Evolutionary conservation across 2,888 invertebrate species (phyloP), one percentile per base, ranked within the genome.

Genomic region (Mystacides longicornis): DNA sequence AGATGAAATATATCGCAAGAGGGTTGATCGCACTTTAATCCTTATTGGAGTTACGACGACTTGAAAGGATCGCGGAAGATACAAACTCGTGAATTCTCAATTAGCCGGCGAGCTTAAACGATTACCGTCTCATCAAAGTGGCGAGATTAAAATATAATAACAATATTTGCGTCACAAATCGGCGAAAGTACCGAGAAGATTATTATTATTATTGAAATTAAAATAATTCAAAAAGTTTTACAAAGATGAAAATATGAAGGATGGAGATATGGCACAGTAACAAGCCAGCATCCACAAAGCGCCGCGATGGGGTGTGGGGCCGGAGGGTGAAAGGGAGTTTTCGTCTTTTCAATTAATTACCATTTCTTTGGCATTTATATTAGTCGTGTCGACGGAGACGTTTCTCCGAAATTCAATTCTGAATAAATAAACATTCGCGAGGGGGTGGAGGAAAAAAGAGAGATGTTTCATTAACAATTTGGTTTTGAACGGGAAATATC

Each of bases 351-450:
- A 56, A 60, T 60, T 60, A 60, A 60, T 60, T 60, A 58, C 56
- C 55, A 60, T 57, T 60, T 57, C 60, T 57, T 53, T 51, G 52
- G 57, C 57, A 57, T 60, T 60, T 60, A 56, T 60, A 60, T 60
- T 60, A 60, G 60, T 55, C 55, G 58, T 58, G 60, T 58, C 57
- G 54, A 54, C 58, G 53, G 51, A 54, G 60, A 58, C 60, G 54
- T 58, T 56, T 54, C 23, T 57, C 57, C 49, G 55, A 57, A 59
- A 59, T 59, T 59, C 48, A 54, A 59, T 59, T 59, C 37, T 20
- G 50, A 50, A 23, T 51, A 54, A 49, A 51, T 57, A 55, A 37
- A 57, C 49, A 51, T 52, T 51, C 54, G 53, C 48, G 53, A 9
- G 49, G n/a, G n/a, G n/a, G n/a, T n/a, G n/a, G n/a, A n/a, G n/a